Conservation (phyloP, 2,888 invertebrate genomes). For the Marasmarcha lunaedactyla region DNA sequence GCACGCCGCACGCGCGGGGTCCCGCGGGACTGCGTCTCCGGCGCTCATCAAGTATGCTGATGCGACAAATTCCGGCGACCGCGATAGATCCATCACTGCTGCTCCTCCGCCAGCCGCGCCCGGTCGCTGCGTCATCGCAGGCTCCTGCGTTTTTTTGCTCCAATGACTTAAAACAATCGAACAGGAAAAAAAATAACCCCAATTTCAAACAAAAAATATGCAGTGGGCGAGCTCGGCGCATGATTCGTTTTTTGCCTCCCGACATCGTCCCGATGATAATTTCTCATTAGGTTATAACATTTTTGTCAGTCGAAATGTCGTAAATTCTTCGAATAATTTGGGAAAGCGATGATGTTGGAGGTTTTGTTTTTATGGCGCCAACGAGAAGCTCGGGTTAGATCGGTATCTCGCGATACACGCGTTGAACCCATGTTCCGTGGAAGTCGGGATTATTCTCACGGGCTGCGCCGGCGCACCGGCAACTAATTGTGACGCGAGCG, state of each 20-base stretch:
- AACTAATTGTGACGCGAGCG: constrained; percentile 55
- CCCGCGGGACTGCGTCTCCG: constrained; percentile 39
- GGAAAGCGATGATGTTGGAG: constrained; percentile 63
- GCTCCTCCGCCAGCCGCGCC: constrained; percentile 12
- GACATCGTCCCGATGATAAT: constrained; percentile 60
- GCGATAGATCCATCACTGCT: constrained; percentile 22
- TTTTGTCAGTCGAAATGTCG: constrained; percentile 62
- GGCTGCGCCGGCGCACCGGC: constrained; percentile 17
- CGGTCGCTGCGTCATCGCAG: constrained; percentile 30
- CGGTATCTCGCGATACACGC: constrained; percentile 64
- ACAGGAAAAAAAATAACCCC: constrained; percentile 47
- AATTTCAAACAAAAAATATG: constrained; percentile 49
- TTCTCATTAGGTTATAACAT: constrained; percentile 69
- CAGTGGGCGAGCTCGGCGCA: constrained; percentile 28
- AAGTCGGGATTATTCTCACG: constrained; percentile 60
- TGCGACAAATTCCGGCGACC: constrained; percentile 18
- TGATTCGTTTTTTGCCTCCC: constrained; percentile 54
- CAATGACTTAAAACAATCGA: constrained; percentile 55
- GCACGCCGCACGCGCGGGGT: constrained; percentile 64
- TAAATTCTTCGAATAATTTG: constrained; percentile 69
- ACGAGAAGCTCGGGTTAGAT: constrained; percentile 61
- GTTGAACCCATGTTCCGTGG: constrained; percentile 68
- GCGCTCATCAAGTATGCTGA: constrained; percentile 26
- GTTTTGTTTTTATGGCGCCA: constrained; percentile 72
- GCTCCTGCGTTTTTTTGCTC: constrained; percentile 47